Conservation (phyloP, 2,888 invertebrate species). For the Metopia argyrocephala region DNA sequence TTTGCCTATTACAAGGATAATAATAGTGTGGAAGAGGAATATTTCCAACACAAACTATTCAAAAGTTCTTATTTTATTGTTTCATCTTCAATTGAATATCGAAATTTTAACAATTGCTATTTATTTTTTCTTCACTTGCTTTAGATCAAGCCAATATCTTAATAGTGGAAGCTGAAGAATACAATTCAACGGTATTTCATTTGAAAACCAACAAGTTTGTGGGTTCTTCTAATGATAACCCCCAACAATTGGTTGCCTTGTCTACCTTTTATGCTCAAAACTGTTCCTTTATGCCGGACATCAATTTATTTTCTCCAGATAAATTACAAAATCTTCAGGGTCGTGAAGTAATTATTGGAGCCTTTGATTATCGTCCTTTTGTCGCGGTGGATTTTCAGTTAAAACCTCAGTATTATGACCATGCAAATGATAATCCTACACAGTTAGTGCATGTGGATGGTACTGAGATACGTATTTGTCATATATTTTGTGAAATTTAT, state of each 20-base stretch:
- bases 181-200: slow-evolving; percentile 67
- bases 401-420: slow-evolving; percentile 66
- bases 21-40: slow-evolving; percentile 34
- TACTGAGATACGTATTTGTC: slow-evolving; percentile 78
- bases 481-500: slow-evolving; percentile 76
- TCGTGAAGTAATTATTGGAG: slow-evolving; percentile 70
- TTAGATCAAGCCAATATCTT: slow-evolving; percentile 74
- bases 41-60: slow-evolving; percentile 68
- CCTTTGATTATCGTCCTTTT: slow-evolving; percentile 75
- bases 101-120: neutral
- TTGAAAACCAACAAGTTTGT: slow-evolving; percentile 74
- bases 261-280: slow-evolving; percentile 67
- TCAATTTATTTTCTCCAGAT: slow-evolving; percentile 49
- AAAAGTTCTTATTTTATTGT: slow-evolving; percentile 62
- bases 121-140: neutral
- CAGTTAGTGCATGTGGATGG: slow-evolving; percentile 79
- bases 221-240: slow-evolving; percentile 57
- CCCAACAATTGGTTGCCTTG: slow-evolving; percentile 65
- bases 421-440: slow-evolving; percentile 53
- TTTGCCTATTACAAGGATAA: slow-evolving; percentile 69
- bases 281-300: slow-evolving; percentile 28
- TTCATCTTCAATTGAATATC: neutral
- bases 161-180: slow-evolving; percentile 67
- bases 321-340: slow-evolving; percentile 72
- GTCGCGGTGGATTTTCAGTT: slow-evolving; percentile 70